phyloP scores from a whole-genome alignment of 2,797 vertebrate genomes.

The Catharus ustulatus region DNA sequence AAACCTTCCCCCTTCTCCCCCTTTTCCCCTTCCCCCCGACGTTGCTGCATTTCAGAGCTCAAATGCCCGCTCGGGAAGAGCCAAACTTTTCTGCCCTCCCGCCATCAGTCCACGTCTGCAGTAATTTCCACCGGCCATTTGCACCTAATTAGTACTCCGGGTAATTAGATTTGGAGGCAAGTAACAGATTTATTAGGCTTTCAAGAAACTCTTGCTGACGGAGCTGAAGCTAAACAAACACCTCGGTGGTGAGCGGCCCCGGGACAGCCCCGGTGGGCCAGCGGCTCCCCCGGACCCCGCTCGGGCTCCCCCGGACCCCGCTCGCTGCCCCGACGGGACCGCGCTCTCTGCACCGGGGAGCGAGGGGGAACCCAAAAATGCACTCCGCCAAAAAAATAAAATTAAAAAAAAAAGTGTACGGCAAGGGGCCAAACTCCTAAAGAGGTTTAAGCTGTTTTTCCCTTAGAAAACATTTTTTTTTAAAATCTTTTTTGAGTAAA shows the following conservation, averaged over 20 bases:
- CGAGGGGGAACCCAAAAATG: neutral
- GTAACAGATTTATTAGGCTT: conserved; percentile 80
- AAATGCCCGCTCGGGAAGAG: conserved; percentile 74
- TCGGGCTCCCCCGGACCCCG: neutral
- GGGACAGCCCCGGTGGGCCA: neutral
- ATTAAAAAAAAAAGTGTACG: too few species aligned
- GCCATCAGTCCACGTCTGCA: conserved; percentile 68
- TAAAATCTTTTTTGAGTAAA: neutral
- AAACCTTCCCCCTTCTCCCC: neutral
- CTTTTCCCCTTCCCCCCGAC: conserved; percentile 16
- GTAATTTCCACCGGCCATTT: conserved; percentile 78
- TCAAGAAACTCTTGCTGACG: conserved; percentile 83
- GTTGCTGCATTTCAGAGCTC: conserved; percentile 71
- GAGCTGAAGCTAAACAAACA: conserved; percentile 52
- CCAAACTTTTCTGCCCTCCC: conserved; percentile 62
- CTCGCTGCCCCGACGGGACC: neutral
- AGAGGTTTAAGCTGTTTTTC: neutral
- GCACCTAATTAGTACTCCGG: conserved; percentile 86
- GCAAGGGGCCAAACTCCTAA: neutral
- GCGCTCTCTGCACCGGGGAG: neutral
- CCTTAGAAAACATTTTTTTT: rapidly evolving
- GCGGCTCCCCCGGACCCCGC: neutral
- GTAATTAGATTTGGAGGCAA: conserved; percentile 92
- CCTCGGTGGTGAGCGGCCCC: neutral
- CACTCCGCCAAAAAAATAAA: neutral